phyloP scores from a whole-genome alignment of 1,140 invertebrate species.

The Wasmannia auropunctata region DNA sequence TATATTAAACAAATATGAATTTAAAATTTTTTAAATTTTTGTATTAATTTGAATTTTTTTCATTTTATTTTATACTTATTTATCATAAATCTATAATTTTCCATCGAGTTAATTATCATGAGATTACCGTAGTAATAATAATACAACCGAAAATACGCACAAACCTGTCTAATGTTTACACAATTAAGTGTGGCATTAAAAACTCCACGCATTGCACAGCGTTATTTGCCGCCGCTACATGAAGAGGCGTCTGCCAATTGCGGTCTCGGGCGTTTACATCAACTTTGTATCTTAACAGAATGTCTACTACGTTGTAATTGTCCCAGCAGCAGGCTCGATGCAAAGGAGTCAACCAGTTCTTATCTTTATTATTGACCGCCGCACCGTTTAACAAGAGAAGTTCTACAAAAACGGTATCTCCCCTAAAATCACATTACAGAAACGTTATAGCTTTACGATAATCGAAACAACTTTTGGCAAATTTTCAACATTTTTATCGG shows the following conservation, averaged over 20 bases:
- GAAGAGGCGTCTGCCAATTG: slow-evolving; percentile 88
- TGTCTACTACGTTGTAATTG: slow-evolving; percentile 85
- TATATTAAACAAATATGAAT: no score
- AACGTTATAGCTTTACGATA: no score
- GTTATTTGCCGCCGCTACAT: slow-evolving; percentile 87
- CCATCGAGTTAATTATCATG: background rate
- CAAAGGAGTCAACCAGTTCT: slow-evolving; percentile 88
- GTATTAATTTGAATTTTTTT: no score
- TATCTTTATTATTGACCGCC: slow-evolving; percentile 88
- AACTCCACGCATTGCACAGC: slow-evolving; percentile 86
- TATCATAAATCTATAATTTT: background rate
- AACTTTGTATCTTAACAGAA: slow-evolving; percentile 87
- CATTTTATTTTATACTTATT: no score
- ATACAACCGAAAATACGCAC: slow-evolving; percentile 31
- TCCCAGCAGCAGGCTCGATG: slow-evolving; percentile 87
- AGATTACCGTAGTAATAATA: background rate
- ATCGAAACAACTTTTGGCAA: no score
- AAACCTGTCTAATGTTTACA: slow-evolving; percentile 87
- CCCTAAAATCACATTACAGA: slow-evolving; percentile 82
- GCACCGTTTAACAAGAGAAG: slow-evolving; percentile 87
- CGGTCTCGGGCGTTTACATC: slow-evolving; percentile 87
- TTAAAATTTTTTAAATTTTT: no score
- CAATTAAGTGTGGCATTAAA: slow-evolving; percentile 84
- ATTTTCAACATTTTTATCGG: background rate
- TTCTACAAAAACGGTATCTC: slow-evolving; percentile 86